phyloP scores from a whole-genome alignment of 2,888 invertebrate species.

The Himalopsyche japonica region DNA sequence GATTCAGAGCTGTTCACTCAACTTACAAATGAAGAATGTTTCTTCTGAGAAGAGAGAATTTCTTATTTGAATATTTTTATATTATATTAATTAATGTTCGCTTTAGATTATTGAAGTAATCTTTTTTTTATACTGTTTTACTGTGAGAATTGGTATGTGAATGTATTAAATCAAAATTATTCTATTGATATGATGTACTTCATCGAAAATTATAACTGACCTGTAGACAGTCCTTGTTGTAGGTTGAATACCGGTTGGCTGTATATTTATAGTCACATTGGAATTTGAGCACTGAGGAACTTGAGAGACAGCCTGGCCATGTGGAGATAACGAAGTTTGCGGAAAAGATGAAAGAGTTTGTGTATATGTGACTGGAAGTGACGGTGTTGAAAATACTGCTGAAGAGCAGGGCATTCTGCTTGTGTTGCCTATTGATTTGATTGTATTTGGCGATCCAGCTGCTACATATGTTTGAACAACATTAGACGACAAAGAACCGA shows the following conservation, averaged over 20 bases:
- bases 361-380: slow-evolving; percentile 12
- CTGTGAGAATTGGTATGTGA: no score
- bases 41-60: no score
- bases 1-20: no score
- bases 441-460: slow-evolving; percentile 9
- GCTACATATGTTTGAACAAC: slow-evolving; percentile 35
- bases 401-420: slow-evolving; percentile 18
- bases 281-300: slow-evolving; percentile 43
- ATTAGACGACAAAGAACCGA: slow-evolving; percentile 27
- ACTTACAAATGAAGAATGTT: no score
- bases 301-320: slow-evolving; percentile 28
- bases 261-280: slow-evolving; percentile 53
- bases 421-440: slow-evolving; percentile 23
- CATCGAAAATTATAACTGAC: not conserved
- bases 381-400: slow-evolving; percentile 27
- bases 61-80: no score
- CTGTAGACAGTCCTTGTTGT: slow-evolving; percentile 36
- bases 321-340: slow-evolving; percentile 23
- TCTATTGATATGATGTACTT: no score
- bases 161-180: no score
- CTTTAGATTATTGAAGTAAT: no score
- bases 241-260: slow-evolving; percentile 32
- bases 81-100: no score
- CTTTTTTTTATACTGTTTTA: no score
- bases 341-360: slow-evolving; percentile 30